Base-by-base conservation (phyloP, 2,888 invertebrate genomes). In the Gortyna flavago region DNA sequence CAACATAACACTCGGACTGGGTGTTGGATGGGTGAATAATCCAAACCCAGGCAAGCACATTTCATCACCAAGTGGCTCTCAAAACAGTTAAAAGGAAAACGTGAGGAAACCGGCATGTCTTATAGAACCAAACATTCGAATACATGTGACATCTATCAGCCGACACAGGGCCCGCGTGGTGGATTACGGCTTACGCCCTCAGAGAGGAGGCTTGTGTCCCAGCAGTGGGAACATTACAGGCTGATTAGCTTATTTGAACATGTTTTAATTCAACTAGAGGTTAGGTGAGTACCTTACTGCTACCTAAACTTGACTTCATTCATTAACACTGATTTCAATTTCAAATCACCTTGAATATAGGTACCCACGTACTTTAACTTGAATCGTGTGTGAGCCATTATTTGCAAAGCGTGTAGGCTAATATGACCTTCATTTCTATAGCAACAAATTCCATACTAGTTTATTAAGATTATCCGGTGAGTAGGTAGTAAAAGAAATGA, bases 301-400 rank as follows among this genome's bases (percentile, higher is more conserved):
- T 25, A 29, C 18, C 62, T 38, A 44, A 62, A 68, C 38, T 73
- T 62, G 18, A 38, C 35, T 38, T 35, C 25, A 25, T 35, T 65
- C 35, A 69, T 38, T 48, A 68, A 29, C 48, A 35, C 51, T 32
- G 18, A 81, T 65, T 80, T 68, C 13, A 65, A 75, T 67, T 80
- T 68, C 13, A 65, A 75, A 70, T 80, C 16, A 54, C 76, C 44
- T 81, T 75, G 76, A 61, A 69, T 65, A 25, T 1, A 81, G 54
- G 6, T 77, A 69, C 69, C 35, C 11, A 69, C 6, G 2, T n/a
- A 57, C 25, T 8, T 35, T 32, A 9, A n/a, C 1, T 25, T 54
- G 11, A 82, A 54, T 67, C 7, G 32, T 44, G 21, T 44, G 21
- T 35, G 25, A 21, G 13, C 18, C n/a, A 57, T 64, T 57, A 48